Conservation (phyloP, 2,797 vertebrate species). For the Salmo trutta region DNA sequence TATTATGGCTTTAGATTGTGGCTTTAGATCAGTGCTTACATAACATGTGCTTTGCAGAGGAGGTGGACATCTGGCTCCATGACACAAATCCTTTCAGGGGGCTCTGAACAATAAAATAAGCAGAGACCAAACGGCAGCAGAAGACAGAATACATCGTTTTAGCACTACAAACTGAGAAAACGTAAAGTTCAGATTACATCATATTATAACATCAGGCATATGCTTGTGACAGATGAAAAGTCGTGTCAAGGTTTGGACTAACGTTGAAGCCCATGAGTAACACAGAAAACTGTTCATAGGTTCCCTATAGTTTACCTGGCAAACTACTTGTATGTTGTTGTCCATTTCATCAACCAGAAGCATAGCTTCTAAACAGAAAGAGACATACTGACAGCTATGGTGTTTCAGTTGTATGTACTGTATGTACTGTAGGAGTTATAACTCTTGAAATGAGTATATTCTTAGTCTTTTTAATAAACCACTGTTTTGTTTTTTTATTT, state of each 20-base stretch:
- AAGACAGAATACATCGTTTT: conserved; percentile 85
- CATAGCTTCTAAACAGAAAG: conserved; percentile 86
- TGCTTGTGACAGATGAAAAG: conserved; percentile 87
- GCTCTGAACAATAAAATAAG: conserved; percentile 88
- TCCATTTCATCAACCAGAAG: conserved; percentile 89
- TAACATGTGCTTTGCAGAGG: conserved; percentile 45
- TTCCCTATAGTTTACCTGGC: conserved; percentile 38
- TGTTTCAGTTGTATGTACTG: conserved; percentile 78
- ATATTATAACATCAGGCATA: conserved; percentile 85
- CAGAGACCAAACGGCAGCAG: conserved; percentile 83
- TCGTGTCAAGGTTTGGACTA: conserved; percentile 63
- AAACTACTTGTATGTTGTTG: conserved; percentile 43
- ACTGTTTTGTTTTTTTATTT: conserved; percentile 80
- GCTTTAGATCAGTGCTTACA: conserved; percentile 61
- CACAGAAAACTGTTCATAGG: neutral
- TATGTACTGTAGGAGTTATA: conserved; percentile 66
- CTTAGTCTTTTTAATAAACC: conserved; percentile 78
- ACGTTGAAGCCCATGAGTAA: conserved; percentile 29
- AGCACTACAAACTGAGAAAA: conserved; percentile 94
- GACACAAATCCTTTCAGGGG: conserved; percentile 62
- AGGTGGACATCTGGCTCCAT: conserved; percentile 42
- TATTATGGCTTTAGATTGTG: conserved; percentile 66
- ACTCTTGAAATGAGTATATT: conserved; percentile 62
- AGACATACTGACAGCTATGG: conserved; percentile 80
- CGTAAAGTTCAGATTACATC: conserved; percentile 86